Percentiles rank a stretch among this genome's conserved stretches.
These are phyloP conservation scores for Porites australiensis DNA, from an alignment of 64 coral and sea anemone species.

Conservation along the genomic window DNA sequence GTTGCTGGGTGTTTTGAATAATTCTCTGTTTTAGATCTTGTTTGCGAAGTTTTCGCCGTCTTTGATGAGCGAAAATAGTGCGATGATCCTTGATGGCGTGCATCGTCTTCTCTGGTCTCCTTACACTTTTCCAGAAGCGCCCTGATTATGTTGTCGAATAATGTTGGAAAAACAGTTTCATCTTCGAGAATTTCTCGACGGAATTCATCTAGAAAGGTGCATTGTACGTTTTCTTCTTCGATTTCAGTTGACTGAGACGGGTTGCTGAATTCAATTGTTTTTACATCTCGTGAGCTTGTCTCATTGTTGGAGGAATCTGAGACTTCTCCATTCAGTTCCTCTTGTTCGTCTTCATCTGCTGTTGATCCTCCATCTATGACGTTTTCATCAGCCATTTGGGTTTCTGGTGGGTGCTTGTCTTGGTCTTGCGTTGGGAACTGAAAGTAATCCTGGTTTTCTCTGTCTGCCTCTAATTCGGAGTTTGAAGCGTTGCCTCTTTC, in stretches of 20 bases:
- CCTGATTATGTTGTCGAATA: conserved; percentile 75
- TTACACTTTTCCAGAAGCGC: conserved; percentile 66
- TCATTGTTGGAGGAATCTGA: not conserved
- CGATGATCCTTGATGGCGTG: not conserved
- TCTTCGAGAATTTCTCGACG: conserved; percentile 40
- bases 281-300: not conserved
- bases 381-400: not conserved
- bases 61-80: conserved; percentile 55
- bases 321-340: not conserved
- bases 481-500: not conserved
- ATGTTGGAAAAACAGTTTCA: conserved; percentile 61
- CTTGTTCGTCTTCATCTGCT: not conserved
- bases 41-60: not conserved
- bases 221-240: not conserved
- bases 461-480: not conserved
- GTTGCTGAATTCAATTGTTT: not conserved
- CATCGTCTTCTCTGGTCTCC: conserved; percentile 42
- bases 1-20: not conserved
- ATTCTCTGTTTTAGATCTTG: not conserved
- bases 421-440: not conserved
- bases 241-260: not conserved
- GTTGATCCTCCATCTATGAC: not conserved
- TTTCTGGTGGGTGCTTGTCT: not conserved
- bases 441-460: not conserved
- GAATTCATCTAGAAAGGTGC: conserved; percentile 1